Conservation (phyloP, 2,888 invertebrate genomes). For the Euplexia lucipara region DNA sequence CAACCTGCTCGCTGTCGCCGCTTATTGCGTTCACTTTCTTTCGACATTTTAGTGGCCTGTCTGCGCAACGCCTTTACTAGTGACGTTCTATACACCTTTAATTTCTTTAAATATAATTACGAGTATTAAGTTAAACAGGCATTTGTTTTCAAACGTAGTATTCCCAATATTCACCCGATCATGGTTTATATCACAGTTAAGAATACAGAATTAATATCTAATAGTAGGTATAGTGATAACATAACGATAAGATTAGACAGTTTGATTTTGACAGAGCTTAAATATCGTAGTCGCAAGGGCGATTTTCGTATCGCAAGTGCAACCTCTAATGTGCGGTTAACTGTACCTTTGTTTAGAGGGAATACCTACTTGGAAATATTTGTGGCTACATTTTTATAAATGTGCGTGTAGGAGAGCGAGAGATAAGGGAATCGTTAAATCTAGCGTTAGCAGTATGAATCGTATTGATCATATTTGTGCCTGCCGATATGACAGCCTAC, state of each 20-base stretch:
- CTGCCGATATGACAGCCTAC: no score
- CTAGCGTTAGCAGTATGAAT: background rate
- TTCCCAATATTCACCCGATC: background rate
- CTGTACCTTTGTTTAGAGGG: slow-evolving; percentile 6
- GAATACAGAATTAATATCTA: background rate
- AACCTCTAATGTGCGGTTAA: no score
- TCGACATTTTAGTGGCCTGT: slow-evolving; percentile 81
- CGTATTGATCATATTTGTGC: background rate
- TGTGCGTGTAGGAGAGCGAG: background rate
- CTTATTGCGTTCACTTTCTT: slow-evolving; percentile 88
- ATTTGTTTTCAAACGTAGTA: background rate
- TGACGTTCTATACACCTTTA: slow-evolving; percentile 54
- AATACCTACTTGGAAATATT: background rate
- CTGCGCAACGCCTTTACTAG: slow-evolving; percentile 78
- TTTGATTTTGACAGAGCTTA: background rate
- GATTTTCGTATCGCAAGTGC: no score
- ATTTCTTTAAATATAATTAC: slow-evolving; percentile 25
- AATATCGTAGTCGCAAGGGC: no score
- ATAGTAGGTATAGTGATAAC: slow-evolving; percentile 27
- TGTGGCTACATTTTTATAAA: background rate
- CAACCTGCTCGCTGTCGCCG: slow-evolving; percentile 56
- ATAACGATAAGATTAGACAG: slow-evolving; percentile 54
- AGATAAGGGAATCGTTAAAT: background rate
- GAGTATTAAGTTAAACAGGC: background rate
- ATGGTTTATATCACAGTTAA: slow-evolving; percentile 19